These are phyloP conservation scores for Ptychodera flava DNA, from an alignment of 35 echinoderm and acorn worm species.

Conservation along the genomic window DNA sequence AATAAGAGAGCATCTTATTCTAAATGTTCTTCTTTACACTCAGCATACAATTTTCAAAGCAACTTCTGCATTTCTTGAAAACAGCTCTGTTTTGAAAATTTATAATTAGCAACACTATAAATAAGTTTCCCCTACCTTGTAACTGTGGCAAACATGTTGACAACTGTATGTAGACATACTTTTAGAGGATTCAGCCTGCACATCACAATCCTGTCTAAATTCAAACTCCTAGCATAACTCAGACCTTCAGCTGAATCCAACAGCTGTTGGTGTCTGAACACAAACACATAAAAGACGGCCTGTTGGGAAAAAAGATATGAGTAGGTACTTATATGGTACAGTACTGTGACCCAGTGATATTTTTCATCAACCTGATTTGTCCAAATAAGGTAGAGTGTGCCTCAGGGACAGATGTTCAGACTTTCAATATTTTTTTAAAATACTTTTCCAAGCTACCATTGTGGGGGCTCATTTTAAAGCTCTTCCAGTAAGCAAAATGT, in stretches of 20 bases:
- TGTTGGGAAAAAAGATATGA: slow-evolving; percentile 10
- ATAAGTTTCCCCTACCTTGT: slow-evolving; percentile 76
- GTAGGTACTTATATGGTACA: background rate
- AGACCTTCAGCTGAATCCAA: slow-evolving; percentile 64
- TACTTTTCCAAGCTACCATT: too few species aligned
- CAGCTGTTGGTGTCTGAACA: slow-evolving; percentile 71
- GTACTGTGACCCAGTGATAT: background rate
- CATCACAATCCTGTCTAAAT: slow-evolving; percentile 78
- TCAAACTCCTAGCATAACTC: slow-evolving; percentile 72
- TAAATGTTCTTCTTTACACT: too few species aligned
- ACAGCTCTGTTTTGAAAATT: too few species aligned
- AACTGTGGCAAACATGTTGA: slow-evolving; percentile 95
- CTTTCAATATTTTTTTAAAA: too few species aligned
- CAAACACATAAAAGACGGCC: slow-evolving; percentile 88
- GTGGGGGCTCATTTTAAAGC: too few species aligned
- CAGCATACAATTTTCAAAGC: too few species aligned
- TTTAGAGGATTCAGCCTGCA: slow-evolving; percentile 82
- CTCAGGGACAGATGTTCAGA: too few species aligned
- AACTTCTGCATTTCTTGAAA: too few species aligned
- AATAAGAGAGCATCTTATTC: too few species aligned
- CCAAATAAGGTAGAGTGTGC: background rate
- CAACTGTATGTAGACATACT: slow-evolving; percentile 80
- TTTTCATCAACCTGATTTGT: background rate
- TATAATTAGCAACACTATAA: too few species aligned
- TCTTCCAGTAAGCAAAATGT: too few species aligned